A percentile compares a stretch with the other conserved stretches of the same genome.
phyloP scores from a whole-genome alignment of 2,797 vertebrate species.

The Myiotriccus ornatus region DNA sequence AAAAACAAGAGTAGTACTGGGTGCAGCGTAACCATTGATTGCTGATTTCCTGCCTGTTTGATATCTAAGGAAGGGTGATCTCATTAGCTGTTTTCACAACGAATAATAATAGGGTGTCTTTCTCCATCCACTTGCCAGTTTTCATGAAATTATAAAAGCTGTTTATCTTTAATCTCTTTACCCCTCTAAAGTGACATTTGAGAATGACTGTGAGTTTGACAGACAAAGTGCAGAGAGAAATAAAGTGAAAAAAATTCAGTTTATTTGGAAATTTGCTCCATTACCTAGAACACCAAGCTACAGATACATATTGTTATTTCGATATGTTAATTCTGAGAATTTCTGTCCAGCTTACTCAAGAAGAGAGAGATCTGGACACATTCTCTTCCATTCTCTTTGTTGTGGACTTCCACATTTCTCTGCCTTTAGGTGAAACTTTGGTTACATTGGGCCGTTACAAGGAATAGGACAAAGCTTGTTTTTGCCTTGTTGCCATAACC shows the following conservation, averaged over 20 bases:
- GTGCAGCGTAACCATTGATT: neutral
- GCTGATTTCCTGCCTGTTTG: neutral
- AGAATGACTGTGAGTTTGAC: neutral
- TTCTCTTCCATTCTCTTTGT: neutral
- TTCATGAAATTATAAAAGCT: constrained; percentile 2
- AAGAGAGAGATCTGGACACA: neutral
- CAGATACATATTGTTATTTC: neutral
- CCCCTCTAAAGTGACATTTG: neutral
- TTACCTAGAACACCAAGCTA: neutral
- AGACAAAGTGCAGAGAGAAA: neutral
- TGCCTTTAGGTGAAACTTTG: neutral
- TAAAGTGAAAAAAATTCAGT: neutral
- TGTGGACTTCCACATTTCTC: neutral
- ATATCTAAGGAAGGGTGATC: neutral
- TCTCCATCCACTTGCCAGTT: neutral
- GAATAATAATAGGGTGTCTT: neutral
- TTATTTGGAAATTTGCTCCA: neutral
- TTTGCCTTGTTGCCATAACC: neutral
- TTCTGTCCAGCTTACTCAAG: neutral
- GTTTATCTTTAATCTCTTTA: neutral
- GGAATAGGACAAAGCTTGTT: neutral
- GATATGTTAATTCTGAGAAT: neutral
- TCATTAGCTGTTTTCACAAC: neutral
- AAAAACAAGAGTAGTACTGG: neutral
- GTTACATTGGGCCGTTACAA: neutral